Base-by-base conservation (phyloP, 2,113 vertebrate species). In the Falcunculus frontatus region DNA sequence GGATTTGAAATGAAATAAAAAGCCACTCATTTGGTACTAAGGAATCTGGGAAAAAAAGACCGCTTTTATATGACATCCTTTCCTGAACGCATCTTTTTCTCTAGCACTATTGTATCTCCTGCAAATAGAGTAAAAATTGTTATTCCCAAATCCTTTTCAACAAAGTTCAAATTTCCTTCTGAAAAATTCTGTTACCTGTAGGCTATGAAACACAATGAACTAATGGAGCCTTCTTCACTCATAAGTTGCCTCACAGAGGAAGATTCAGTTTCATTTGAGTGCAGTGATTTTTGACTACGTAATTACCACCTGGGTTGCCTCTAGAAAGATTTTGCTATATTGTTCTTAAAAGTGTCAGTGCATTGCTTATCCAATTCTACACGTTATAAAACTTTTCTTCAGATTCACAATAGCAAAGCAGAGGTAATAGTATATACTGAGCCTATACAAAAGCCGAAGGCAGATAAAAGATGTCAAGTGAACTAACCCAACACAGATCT, bases 221-320 rank as follows among this genome's bases (percentile, higher is more conserved):
- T 74, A 65, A 55, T 9, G 18, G 42, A 80, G 42, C 50, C 60
- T 89, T 81, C 64, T 89, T 88, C 52, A 70, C 35, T 70, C 55
- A 39, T 77, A 75, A 84, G 4, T 21, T 92, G 46, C 44, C 35
- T 93, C 23, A 32, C 29, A 89, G 64, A 95, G 22, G 41, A 91
- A 72, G n/a, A 79, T 79, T 60, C 7, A 53, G 89, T 95, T 87
- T 84, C 73, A 68, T 91, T 93, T 94, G 74, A 93, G 57, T 72
- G 22, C 25, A 97, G 81, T 87, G 91, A 92, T 93, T 95, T 95
- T 85, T 96, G 84, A 96, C 95, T 96, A 89, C 84, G 57, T 95
- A 96, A 95, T 94, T 95, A 73, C 70, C 74, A 94, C 78, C 62
- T 95, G 70, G 37, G 50, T 63, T 94, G 42, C 49, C 55, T 85